phyloP scores from a whole-genome alignment of 1,140 invertebrate genomes.

The Drosophila parabipectinata region DNA sequence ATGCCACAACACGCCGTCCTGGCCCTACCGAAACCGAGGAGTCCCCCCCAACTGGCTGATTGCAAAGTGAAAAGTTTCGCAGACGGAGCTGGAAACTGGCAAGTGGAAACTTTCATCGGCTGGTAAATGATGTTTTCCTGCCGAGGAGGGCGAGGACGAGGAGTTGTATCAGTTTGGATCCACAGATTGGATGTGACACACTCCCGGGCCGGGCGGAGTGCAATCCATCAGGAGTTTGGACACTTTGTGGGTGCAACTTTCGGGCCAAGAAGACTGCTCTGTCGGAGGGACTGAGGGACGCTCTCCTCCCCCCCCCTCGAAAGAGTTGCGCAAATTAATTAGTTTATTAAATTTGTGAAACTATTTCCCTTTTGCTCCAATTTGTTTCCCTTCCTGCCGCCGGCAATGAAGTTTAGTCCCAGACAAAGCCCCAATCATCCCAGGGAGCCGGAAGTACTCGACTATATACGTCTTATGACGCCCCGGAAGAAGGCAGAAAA shows the following conservation, averaged over 20 bases:
- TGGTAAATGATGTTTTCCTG: conserved; percentile 43
- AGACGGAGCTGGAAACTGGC: not conserved
- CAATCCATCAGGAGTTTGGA: conserved; percentile 30
- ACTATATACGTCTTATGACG: conserved; percentile 17
- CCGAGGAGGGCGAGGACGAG: not conserved
- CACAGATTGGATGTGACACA: conserved; percentile 15
- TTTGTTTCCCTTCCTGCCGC: not conserved
- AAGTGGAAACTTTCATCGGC: conserved; percentile 27
- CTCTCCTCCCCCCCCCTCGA: not conserved
- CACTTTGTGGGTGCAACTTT: conserved; percentile 5
- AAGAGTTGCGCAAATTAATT: not conserved
- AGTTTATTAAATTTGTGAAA: conserved; percentile 1
- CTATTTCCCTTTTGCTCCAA: not conserved
- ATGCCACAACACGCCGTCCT: conserved; percentile 61
- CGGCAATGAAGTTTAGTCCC: conserved; percentile 27
- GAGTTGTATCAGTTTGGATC: conserved; percentile 33
- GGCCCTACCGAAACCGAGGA: conserved; percentile 1
- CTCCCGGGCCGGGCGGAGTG: not conserved
- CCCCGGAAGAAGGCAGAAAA: not conserved
- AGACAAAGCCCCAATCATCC: conserved; percentile 1
- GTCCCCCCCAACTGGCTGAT: not conserved
- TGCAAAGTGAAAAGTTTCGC: conserved; percentile 19
- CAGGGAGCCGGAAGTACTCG: conserved; percentile 1
- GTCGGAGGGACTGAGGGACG: no score
- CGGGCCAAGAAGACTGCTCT: not conserved